Conservation (phyloP, 1,140 invertebrate genomes). For the Anastrepha ludens region DNA sequence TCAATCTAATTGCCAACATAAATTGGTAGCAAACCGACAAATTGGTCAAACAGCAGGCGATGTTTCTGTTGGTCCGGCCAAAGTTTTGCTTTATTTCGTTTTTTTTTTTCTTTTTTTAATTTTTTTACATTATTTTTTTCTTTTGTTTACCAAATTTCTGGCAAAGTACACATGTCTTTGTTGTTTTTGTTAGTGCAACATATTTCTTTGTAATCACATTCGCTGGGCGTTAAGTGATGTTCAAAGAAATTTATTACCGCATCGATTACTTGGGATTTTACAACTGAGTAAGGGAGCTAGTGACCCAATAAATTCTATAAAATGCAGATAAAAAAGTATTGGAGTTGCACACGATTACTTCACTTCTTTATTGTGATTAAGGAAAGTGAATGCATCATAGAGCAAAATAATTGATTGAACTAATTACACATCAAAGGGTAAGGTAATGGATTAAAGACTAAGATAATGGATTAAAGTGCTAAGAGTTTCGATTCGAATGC, state of each 20-base stretch:
- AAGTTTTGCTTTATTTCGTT: constrained; percentile 11
- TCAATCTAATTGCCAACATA: constrained; percentile 37
- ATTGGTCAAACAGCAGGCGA: constrained; percentile 35
- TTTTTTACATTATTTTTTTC: background rate
- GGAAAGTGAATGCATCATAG: background rate
- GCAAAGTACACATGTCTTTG: background rate
- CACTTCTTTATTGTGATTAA: background rate
- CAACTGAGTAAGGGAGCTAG: background rate
- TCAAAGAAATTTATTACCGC: background rate
- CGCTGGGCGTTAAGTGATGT: constrained; percentile 36
- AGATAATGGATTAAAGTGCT: too few species aligned
- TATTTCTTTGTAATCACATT: constrained; percentile 38
- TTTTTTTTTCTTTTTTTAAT: background rate
- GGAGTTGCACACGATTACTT: background rate
- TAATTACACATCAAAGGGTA: background rate
- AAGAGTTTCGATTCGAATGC: too few species aligned
- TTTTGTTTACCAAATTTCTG: background rate
- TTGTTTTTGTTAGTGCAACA: background rate
- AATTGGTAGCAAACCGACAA: background rate
- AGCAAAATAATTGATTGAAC: background rate
- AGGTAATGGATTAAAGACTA: background rate
- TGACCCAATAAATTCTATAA: constrained; percentile 9
- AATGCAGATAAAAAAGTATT: background rate
- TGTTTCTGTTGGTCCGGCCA: background rate
- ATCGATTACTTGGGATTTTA: background rate